Conservation (phyloP, 30 jellyfish, hydroid and myxozoan species). For the Chironex yamaguchii region DNA sequence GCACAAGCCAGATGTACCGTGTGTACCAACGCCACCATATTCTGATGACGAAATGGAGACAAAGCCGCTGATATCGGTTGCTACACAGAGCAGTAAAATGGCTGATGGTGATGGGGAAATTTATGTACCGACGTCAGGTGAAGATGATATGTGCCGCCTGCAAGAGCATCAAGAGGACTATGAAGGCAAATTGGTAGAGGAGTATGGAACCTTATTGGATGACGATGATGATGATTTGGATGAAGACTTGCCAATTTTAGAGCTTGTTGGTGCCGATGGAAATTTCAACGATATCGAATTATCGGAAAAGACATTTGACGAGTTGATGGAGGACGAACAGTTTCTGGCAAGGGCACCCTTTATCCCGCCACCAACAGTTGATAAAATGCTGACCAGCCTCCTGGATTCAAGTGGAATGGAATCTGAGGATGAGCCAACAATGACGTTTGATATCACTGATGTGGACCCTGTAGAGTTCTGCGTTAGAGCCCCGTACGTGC, state of each 20-base stretch:
- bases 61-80: neutral
- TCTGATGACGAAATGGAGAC: neutral
- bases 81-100: neutral
- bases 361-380: conserved; percentile 67
- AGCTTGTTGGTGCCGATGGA: conserved; percentile 27
- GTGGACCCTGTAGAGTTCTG: conserved; percentile 67
- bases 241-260: conserved; percentile 76
- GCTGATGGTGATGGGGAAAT: conserved; percentile 72
- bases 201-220: conserved; percentile 15
- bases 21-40: neutral
- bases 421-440: conserved; percentile 28
- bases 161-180: conserved; percentile 62
- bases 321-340: conserved; percentile 29
- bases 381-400: conserved; percentile 49
- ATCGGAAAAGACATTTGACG: conserved; percentile 1
- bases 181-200: conserved; percentile 60
- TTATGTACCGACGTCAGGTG: conserved; percentile 68
- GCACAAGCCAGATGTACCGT: neutral
- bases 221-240: conserved; percentile 52
- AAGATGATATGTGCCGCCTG: conserved; percentile 77
- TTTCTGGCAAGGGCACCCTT: conserved; percentile 76
- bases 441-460: conserved; percentile 5
- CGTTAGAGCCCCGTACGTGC: conserved; percentile 93
- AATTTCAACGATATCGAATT: conserved; percentile 1
- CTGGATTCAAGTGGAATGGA: conserved; percentile 49